Conservation (phyloP, 2,797 vertebrate species). For the Craterocephalus amniculus region DNA sequence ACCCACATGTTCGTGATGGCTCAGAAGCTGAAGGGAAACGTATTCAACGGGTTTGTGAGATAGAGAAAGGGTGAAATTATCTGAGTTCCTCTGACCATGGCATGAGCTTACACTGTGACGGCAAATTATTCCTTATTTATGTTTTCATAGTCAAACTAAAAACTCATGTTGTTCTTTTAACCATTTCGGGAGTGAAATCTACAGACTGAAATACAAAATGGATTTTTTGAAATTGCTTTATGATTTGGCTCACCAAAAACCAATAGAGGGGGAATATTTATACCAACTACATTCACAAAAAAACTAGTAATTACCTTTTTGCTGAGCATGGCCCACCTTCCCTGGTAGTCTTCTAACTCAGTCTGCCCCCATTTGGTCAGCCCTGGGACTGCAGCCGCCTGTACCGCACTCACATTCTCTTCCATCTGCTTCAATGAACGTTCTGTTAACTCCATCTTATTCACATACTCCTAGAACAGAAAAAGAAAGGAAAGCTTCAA, state of each 20-base stretch:
- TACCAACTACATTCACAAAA: neutral
- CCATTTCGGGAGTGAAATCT: too few species aligned
- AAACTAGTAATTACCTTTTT: slow-evolving; percentile 85
- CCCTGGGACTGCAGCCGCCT: slow-evolving; percentile 77
- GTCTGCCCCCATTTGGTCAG: slow-evolving; percentile 86
- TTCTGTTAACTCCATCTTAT: slow-evolving; percentile 90
- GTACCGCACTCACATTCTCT: slow-evolving; percentile 86
- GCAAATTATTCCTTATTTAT: too few species aligned
- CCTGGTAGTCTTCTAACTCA: slow-evolving; percentile 80
- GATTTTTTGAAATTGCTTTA: neutral
- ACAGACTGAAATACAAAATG: neutral
- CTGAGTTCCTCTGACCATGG: neutral
- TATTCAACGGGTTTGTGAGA: neutral
- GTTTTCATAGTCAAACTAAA: too few species aligned
- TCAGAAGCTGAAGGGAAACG: slow-evolving; percentile 83
- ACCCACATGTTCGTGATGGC: slow-evolving; percentile 85
- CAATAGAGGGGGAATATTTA: neutral
- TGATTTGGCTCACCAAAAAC: neutral
- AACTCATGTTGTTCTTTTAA: too few species aligned
- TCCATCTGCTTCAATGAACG: slow-evolving; percentile 89
- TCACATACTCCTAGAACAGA: slow-evolving; percentile 84
- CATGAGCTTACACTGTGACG: neutral
- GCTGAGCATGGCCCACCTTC: slow-evolving; percentile 87
- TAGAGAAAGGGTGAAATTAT: slow-evolving; percentile 1
- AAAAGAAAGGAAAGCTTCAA: neutral